A percentile compares a stretch with the other conserved stretches of the same genome.
phyloP scores from a whole-genome alignment of 2,797 vertebrate species.

The Lepilemur ruficaudatus region DNA sequence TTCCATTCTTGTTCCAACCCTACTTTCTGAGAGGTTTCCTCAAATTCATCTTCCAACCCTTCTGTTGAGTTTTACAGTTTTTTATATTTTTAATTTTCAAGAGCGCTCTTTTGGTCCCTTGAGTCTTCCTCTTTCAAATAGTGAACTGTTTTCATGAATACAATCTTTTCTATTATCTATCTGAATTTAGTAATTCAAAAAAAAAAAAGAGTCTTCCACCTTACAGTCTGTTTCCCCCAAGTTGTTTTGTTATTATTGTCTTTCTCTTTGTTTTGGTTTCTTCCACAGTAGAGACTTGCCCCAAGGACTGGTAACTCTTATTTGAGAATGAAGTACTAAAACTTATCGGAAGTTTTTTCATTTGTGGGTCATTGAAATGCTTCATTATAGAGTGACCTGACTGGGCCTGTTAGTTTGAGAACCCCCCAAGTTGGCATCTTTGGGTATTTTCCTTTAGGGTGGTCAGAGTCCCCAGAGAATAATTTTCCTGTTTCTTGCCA shows the following conservation, averaged over 20 bases:
- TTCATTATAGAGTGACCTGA: not conserved
- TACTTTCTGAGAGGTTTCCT: not conserved
- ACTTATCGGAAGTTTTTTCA: not conserved
- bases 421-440: fast-evolving
- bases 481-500: not conserved
- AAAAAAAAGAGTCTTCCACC: not conserved
- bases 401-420: not conserved
- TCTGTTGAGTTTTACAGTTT: not conserved
- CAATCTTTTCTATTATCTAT: not conserved
- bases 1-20: not conserved
- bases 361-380: not conserved
- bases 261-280: not conserved
- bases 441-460: not conserved
- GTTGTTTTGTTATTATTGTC: not conserved
- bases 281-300: not conserved
- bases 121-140: not conserved
- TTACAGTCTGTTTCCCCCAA: not conserved
- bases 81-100: not conserved
- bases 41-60: not conserved
- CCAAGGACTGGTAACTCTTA: not conserved
- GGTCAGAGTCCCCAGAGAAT: not conserved
- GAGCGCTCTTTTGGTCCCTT: not conserved
- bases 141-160: not conserved
- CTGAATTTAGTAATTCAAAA: not conserved
- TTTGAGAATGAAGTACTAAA: not conserved